These are phyloP conservation scores for Aphidius ervi DNA, from an alignment of 1,140 invertebrate genomes.

Conservation along the genomic window DNA sequence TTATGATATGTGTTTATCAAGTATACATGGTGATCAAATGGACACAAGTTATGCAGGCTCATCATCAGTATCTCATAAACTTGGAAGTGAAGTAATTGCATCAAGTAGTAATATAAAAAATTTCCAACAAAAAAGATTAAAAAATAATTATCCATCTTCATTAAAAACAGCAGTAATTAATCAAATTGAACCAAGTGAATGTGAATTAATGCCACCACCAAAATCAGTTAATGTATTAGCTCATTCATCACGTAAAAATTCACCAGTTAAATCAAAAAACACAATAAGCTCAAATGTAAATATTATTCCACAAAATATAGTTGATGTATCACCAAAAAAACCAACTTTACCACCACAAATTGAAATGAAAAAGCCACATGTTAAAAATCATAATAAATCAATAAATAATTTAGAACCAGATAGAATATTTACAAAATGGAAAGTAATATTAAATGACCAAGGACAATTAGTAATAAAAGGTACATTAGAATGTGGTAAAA, in stretches of 20 bases:
- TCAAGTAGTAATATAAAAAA: conserved; percentile 34
- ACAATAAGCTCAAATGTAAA: background rate
- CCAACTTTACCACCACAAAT: background rate
- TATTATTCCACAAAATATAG: background rate
- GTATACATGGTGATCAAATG: conserved; percentile 26
- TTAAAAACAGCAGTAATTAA: conserved; percentile 22
- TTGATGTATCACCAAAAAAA: too few species aligned
- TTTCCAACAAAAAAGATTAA: conserved; percentile 1
- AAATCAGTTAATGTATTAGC: conserved; percentile 4
- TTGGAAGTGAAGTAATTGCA: conserved; percentile 33
- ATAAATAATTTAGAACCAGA: background rate
- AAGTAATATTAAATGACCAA: conserved; percentile 33
- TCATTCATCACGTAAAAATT: conserved; percentile 10
- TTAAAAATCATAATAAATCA: background rate
- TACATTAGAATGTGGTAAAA: conserved; percentile 32
- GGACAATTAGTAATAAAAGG: conserved; percentile 40
- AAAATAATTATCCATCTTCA: conserved; percentile 31
- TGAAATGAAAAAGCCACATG: background rate
- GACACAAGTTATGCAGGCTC: conserved; percentile 19
- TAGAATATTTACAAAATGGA: conserved; percentile 36
- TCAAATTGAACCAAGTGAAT: conserved; percentile 16
- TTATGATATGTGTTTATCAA: conserved; percentile 27
- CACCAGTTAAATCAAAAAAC: background rate
- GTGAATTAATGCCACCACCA: conserved; percentile 35
- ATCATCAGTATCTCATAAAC: conserved; percentile 16